These are phyloP conservation scores for Lepisosteus osseus DNA, from an alignment of 2,113 vertebrate species.

Conservation along the genomic window DNA sequence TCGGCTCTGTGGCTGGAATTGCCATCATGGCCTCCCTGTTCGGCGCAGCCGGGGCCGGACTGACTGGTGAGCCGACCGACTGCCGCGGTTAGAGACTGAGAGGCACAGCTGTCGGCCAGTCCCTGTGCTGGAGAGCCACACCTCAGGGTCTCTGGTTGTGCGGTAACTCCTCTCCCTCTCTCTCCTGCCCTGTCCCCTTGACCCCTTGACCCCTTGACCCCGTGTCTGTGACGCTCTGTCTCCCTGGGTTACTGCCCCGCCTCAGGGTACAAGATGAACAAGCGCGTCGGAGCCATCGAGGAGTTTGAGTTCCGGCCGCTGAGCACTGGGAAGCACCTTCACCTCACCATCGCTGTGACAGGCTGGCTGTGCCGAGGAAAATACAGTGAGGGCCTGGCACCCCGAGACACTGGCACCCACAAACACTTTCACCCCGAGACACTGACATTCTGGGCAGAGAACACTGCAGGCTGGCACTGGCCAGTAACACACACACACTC, in stretches of 20 bases:
- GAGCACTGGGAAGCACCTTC: slow-evolving; percentile 82
- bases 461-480: neutral
- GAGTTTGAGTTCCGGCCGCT: slow-evolving; percentile 93
- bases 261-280: slow-evolving; percentile 97
- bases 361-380: slow-evolving; percentile 91
- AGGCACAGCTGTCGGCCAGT: neutral
- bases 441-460: neutral
- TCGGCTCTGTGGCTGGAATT: slow-evolving; percentile 86
- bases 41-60: slow-evolving; percentile 88
- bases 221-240: neutral
- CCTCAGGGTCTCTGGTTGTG: neutral
- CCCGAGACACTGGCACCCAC: neutral
- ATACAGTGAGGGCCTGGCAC: slow-evolving; percentile 76
- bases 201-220: neutral
- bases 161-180: neutral
- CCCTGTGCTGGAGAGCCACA: no score
- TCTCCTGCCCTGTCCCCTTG: neutral
- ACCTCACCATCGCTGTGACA: slow-evolving; percentile 85
- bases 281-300: slow-evolving; percentile 90
- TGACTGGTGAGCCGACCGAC: slow-evolving; percentile 72
- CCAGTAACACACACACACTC: neutral
- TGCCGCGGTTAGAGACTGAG: neutral
- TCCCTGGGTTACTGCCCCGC: neutral
- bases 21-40: slow-evolving; percentile 92
- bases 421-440: neutral